Conservation (phyloP, 1,140 invertebrate species). For the Oryzaephilus surinamensis region DNA sequence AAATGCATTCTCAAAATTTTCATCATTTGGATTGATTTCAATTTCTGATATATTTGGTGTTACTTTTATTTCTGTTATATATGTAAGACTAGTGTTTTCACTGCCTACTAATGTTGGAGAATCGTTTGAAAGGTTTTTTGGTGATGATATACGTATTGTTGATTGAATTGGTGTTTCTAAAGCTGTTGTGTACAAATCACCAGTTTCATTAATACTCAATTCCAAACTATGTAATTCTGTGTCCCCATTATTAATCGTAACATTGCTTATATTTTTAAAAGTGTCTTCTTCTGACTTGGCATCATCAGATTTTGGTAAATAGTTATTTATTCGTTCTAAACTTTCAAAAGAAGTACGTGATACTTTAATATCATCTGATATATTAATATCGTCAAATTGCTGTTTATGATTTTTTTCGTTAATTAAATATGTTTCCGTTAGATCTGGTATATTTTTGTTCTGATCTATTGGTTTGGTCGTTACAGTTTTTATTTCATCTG, state of each 20-base stretch:
- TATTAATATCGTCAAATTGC: slow-evolving; percentile 42
- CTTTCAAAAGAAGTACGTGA: slow-evolving; percentile 45
- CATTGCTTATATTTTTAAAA: slow-evolving; percentile 23
- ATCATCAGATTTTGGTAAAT: slow-evolving; percentile 39
- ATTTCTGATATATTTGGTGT: slow-evolving; percentile 24
- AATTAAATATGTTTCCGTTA: slow-evolving; percentile 22
- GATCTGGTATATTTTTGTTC: slow-evolving; percentile 2
- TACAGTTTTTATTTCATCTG: slow-evolving; percentile 4
- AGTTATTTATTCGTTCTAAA: slow-evolving; percentile 42
- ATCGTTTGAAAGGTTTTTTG: slow-evolving; percentile 25
- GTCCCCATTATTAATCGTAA: slow-evolving; percentile 16
- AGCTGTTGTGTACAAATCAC: slow-evolving; percentile 26
- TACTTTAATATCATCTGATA: slow-evolving; percentile 49
- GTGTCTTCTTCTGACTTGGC: too few species aligned
- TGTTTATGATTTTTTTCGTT: slow-evolving; percentile 17
- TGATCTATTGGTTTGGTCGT: neutral
- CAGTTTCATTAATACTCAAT: slow-evolving; percentile 9
- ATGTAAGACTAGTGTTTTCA: slow-evolving; percentile 25
- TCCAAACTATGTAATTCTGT: neutral
- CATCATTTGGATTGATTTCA: slow-evolving; percentile 17
- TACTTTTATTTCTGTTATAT: slow-evolving; percentile 35
- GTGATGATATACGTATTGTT: slow-evolving; percentile 13
- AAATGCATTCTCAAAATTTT: slow-evolving; percentile 26
- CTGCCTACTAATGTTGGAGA: slow-evolving; percentile 24
- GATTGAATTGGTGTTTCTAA: slow-evolving; percentile 16